Base-by-base conservation (phyloP, 2,113 vertebrate species). In the Embiotoca jacksoni region DNA sequence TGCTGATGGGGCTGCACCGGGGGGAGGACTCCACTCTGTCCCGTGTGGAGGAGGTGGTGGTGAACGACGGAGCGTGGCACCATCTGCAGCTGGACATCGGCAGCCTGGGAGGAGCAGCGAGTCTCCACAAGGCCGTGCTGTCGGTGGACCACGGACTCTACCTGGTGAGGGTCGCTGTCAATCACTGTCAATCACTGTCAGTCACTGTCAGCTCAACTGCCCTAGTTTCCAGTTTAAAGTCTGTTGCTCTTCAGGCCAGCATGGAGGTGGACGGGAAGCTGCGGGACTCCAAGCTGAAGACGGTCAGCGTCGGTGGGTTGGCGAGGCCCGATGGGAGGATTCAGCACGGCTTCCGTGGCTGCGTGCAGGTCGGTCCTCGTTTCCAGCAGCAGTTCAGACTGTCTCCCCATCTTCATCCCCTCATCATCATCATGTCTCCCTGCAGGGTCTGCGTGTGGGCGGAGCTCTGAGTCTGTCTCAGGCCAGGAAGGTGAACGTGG, bases 11-110 rank as follows among this genome's bases (percentile, higher is more conserved):
- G 0, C 87, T 97, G 54, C 94, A 96, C 87, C 93, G 93, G 31
- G 95, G 93, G 0, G 94, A 95, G 54, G 93, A 95, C 83, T 95
- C 93, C 0, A 73, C 93, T 10, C 91, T 95, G 0, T 95, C 95
- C 66, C 94, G 81, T 2, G 89, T 98, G 71, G 95, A 96, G 77
- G 93, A 95, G 53, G 94, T 95, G 60, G 91, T 93, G 68, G 95
- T 96, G 58, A 95, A 96, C 11, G 96, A 98, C 0, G 97, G 97
- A 0, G 95, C 94, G 75, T 98, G 97, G 97, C 97, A 98, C 83
- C 96, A 97, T 36, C 47, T 96, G 30, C 94, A 95, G 82, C 80
- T 97, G 82, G 95, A 97, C 13, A 92, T 97, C 30, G 93, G 92
- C 76, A 94, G 89, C 13, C 72, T 87, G 1, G 85, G 85, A 10